Conservation (phyloP, 2,113 vertebrate genomes). For the Nothocercus julius region DNA sequence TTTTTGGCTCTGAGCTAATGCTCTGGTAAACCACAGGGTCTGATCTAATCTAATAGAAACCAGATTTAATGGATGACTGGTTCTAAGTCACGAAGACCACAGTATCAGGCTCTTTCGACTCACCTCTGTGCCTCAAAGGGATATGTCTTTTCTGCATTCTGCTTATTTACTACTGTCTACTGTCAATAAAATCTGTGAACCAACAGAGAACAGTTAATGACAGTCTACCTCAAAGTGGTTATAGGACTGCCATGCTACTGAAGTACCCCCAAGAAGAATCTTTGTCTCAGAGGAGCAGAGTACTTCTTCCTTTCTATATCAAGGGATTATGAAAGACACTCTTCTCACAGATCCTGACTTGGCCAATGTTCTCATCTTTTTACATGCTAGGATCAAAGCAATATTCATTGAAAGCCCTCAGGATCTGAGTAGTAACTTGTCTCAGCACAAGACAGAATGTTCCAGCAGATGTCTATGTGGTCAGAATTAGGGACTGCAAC, state of each 20-base stretch:
- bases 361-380: background rate
- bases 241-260: background rate
- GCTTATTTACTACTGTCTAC: background rate
- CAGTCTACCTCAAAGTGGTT: background rate
- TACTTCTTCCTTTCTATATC: background rate
- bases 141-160: background rate
- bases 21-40: background rate
- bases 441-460: background rate
- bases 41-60: background rate
- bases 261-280: background rate
- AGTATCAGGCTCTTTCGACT: background rate
- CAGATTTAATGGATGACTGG: background rate
- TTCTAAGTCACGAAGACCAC: background rate
- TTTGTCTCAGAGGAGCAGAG: background rate
- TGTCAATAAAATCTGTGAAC: background rate
- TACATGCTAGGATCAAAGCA: background rate
- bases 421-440: background rate
- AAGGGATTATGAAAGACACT: background rate
- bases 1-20: background rate
- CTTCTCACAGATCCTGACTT: background rate
- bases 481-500: background rate
- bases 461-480: background rate
- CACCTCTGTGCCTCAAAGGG: background rate
- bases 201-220: background rate
- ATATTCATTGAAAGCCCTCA: background rate